These are phyloP conservation scores for Oreonectes daqikongensis DNA, from an alignment of 2,797 vertebrate species.

Conservation along the genomic window DNA sequence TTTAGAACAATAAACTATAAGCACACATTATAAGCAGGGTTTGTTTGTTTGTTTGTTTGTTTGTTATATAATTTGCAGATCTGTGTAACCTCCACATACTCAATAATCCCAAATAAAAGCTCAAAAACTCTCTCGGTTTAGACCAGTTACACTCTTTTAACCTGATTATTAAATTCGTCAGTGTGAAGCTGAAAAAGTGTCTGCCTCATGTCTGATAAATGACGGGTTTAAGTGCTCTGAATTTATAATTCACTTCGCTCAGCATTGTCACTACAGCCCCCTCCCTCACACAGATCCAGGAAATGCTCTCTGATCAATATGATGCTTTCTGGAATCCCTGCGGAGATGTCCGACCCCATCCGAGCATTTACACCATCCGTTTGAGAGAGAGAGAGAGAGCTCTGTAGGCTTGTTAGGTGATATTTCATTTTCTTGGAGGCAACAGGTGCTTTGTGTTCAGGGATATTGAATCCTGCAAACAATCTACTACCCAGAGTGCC, in stretches of 20 bases:
- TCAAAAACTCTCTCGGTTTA: background rate
- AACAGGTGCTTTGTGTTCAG: constrained; percentile 50
- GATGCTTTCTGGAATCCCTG: constrained; percentile 53
- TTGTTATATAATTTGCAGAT: too few relatives aligned
- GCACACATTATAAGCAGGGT: too few relatives aligned
- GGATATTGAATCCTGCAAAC: constrained; percentile 49
- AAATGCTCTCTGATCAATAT: constrained; percentile 67
- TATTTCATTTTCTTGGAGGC: constrained; percentile 41
- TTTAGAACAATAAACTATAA: too few relatives aligned
- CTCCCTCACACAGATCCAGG: constrained; percentile 45
- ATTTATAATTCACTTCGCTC: constrained; percentile 66
- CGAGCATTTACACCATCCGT: constrained; percentile 30
- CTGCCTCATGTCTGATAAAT: constrained; percentile 33
- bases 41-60: too few relatives aligned
- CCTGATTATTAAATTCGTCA: constrained; percentile 4
- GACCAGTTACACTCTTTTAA: constrained; percentile 2
- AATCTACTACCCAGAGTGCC: constrained; percentile 38
- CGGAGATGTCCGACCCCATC: constrained; percentile 52
- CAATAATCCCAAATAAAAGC: background rate
- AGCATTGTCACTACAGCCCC: constrained; percentile 54
- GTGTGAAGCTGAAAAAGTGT: background rate
- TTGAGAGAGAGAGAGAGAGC: constrained; percentile 14
- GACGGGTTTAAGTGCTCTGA: constrained; percentile 52
- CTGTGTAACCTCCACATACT: background rate
- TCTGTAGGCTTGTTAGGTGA: constrained; percentile 20